Conservation (phyloP, 1,140 invertebrate genomes). For the Centruroides vittatus region DNA sequence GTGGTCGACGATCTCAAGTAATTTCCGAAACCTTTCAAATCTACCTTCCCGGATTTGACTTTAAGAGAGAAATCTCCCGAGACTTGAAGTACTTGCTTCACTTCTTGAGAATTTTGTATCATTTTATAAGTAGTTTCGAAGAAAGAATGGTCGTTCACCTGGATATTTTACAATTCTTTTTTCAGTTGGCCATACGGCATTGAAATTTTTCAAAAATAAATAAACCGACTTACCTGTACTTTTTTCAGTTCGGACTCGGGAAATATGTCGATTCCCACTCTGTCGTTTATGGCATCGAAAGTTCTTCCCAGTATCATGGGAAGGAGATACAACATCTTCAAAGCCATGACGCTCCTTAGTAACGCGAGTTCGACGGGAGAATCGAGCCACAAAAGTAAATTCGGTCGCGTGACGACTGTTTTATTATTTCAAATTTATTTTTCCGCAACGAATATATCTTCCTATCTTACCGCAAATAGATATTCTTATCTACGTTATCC, state of each 20-base stretch:
- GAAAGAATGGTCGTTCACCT: too few species aligned
- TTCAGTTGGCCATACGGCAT: too few species aligned
- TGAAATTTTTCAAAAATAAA: too few species aligned
- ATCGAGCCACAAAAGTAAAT: too few species aligned
- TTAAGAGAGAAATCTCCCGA: slow-evolving; percentile 5
- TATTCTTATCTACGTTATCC: too few species aligned
- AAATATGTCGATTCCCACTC: slow-evolving; percentile 13
- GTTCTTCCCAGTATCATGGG: slow-evolving; percentile 14
- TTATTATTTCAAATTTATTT: too few species aligned
- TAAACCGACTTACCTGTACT: slow-evolving; percentile 5
- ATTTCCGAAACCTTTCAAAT: slow-evolving; percentile 1
- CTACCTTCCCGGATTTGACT: slow-evolving; percentile 6
- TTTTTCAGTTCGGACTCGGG: slow-evolving; percentile 7
- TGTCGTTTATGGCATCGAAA: slow-evolving; percentile 8
- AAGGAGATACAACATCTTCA: slow-evolving; percentile 4
- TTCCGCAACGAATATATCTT: too few species aligned
- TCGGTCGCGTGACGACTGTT: too few species aligned
- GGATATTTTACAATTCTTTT: too few species aligned
- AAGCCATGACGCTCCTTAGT: too few species aligned
- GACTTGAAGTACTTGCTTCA: slow-evolving; percentile 2
- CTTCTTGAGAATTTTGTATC: slow-evolving; percentile 2
- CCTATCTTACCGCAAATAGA: too few species aligned
- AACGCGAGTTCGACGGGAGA: too few species aligned
- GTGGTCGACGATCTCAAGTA: neutral
- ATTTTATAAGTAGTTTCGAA: neutral